Evolutionary conservation across 1,140 invertebrate species (phyloP).

Genomic region (Callitettix versicolor): DNA sequence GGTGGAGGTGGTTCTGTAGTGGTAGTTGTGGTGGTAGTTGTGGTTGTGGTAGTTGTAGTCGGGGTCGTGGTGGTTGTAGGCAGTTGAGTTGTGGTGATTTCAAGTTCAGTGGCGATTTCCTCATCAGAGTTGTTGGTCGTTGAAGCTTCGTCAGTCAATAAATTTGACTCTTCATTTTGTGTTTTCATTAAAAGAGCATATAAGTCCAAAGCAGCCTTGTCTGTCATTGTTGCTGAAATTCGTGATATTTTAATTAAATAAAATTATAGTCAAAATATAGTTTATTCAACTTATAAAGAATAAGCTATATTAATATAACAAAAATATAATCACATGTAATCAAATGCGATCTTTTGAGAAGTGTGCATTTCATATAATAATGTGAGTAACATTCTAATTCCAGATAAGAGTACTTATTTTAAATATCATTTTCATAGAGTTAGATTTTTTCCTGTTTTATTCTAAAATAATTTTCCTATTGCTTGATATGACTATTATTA

Average conservation of each 20-base stretch:
- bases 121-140: slow-evolving; percentile 31
- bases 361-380: no score
- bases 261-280: background rate
- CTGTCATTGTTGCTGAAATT: slow-evolving; percentile 39
- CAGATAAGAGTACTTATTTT: no score
- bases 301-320: background rate
- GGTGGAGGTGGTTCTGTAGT: slow-evolving; percentile 28
- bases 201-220: slow-evolving; percentile 67
- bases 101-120: slow-evolving; percentile 25
- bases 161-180: slow-evolving; percentile 46
- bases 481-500: no score
- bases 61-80: slow-evolving; percentile 49
- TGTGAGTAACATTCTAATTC: no score
- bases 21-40: slow-evolving; percentile 36
- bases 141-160: slow-evolving; percentile 30
- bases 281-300: background rate
- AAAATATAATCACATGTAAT: no score
- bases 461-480: no score
- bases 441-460: no score
- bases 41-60: slow-evolving; percentile 43
- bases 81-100: slow-evolving; percentile 34
- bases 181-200: slow-evolving; percentile 61
- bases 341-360: no score
- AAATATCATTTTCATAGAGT: no score
- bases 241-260: background rate